phyloP scores from a whole-genome alignment of 2,113 vertebrate genomes.

The Ancistrus triradiatus region DNA sequence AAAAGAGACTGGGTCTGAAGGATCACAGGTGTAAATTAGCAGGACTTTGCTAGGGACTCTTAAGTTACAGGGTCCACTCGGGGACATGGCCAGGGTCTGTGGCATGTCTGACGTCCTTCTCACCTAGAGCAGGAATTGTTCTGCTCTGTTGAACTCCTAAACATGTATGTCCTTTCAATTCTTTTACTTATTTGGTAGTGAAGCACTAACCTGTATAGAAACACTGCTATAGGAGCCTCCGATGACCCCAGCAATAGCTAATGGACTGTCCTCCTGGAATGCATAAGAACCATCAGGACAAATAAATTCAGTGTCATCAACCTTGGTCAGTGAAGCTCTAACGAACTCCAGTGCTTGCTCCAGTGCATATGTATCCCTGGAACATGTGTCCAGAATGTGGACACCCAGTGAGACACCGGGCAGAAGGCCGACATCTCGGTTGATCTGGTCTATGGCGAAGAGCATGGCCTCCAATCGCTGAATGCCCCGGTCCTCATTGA shows the following conservation, averaged over 20 bases:
- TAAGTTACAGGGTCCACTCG: too few relatives aligned
- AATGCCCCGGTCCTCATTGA: constrained; percentile 94
- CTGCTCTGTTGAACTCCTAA: too few relatives aligned
- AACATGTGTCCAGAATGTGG: constrained; percentile 97
- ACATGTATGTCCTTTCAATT: too few relatives aligned
- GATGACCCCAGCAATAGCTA: constrained; percentile 93
- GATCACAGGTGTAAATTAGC: too few relatives aligned
- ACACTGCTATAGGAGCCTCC: constrained; percentile 97
- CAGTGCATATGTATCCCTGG: constrained; percentile 93
- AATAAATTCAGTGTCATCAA: constrained; percentile 97
- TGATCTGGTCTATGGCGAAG: constrained; percentile 96
- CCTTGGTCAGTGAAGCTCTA: constrained; percentile 94
- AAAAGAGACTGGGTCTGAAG: too few relatives aligned
- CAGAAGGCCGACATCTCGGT: constrained; percentile 79
- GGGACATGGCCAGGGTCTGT: too few relatives aligned
- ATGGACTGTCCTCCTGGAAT: constrained; percentile 87
- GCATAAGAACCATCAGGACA: constrained; percentile 96
- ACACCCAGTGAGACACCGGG: constrained; percentile 90
- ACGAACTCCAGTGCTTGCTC: constrained; percentile 98
- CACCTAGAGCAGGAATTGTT: too few relatives aligned
- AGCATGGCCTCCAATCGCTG: constrained; percentile 97
- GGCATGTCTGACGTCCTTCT: too few relatives aligned
- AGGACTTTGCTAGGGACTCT: too few relatives aligned
- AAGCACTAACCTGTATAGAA: constrained; percentile 86
- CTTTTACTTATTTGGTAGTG: too few relatives aligned